Evolutionary conservation across 2,888 invertebrate genomes (phyloP), one percentile per base, ranked within the genome.

Genomic region (Plebejus anna): DNA sequence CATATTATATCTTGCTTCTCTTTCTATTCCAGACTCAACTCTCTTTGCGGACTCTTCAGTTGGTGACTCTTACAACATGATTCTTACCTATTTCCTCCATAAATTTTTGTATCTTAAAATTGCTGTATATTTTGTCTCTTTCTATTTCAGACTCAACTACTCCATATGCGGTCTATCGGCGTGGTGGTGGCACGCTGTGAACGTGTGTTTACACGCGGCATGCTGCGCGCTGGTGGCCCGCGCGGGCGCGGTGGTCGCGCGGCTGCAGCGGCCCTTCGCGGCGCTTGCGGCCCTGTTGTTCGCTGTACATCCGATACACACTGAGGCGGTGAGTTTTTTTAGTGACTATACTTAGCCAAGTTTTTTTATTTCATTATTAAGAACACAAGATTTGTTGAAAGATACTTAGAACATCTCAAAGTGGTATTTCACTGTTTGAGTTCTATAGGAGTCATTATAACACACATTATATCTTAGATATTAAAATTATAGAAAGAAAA

Each of bases 291-390:
- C 96, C 28, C 88, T 97, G 70, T 91, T 98, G 82, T 98, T 98
- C 86, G 97, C 98, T 4, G 95, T 96, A 3, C 98, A 98, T 87
- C 98, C 98, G 36, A 95, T 98, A 80, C 98, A 98, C 88, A 97
- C 97, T 0, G 98, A 98, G 90, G 98, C 98, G 87, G 98, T 97
- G 88, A 97, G 97, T 95, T 66, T 36, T 36, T 22, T 9, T 38
- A 38, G 1, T 42, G 7, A 1, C 42, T 42, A 42, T 22, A 22
- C 22, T 22, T 22, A 1, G 42, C 7, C 42, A 42, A 42, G 42
- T 42, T 42, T 42, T 42, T 7, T 7, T 42, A 9, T 9, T 42
- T 42, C 2, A 42, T 42, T 42, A 42, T 2, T 2, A 38, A 42
- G 42, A 42, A 42, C 42, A 42, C 42, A 42, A 42, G 7, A 7